Evolutionary conservation across 2,113 vertebrate genomes (phyloP).

Genomic region (Gorsachius goisagi): DNA sequence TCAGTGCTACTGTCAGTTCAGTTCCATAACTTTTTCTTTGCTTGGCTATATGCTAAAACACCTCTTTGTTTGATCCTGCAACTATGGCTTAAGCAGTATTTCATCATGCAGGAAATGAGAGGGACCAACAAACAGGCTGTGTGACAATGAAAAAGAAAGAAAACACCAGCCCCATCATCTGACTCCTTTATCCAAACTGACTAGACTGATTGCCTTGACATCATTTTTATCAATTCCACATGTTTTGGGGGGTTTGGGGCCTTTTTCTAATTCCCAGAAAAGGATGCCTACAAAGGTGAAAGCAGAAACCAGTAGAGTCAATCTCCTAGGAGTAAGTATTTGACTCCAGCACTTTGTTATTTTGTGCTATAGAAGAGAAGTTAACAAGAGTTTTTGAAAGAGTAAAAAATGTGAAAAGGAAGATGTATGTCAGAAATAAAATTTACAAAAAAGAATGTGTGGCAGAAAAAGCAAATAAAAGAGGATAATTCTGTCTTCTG

Average conservation of each 20-base stretch:
- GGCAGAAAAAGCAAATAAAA: neutral
- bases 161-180: neutral
- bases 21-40: neutral
- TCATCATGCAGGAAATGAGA: neutral
- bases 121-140: neutral
- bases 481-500: neutral
- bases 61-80: neutral
- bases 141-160: slow-evolving; percentile 24
- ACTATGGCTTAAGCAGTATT: neutral
- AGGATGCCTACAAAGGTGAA: slow-evolving; percentile 13
- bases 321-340: neutral
- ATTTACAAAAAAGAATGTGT: neutral
- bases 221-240: slow-evolving; percentile 19
- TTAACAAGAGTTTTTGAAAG: neutral
- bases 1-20: neutral
- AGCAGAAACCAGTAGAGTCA: neutral
- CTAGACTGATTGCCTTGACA: slow-evolving; percentile 1
- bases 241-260: neutral
- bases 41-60: neutral
- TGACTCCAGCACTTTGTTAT: neutral
- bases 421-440: neutral
- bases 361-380: neutral
- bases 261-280: slow-evolving; percentile 15
- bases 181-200: neutral
- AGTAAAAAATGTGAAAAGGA: neutral